Conservation (phyloP, 2,888 invertebrate species). For the Spilosoma lubricipeda region DNA sequence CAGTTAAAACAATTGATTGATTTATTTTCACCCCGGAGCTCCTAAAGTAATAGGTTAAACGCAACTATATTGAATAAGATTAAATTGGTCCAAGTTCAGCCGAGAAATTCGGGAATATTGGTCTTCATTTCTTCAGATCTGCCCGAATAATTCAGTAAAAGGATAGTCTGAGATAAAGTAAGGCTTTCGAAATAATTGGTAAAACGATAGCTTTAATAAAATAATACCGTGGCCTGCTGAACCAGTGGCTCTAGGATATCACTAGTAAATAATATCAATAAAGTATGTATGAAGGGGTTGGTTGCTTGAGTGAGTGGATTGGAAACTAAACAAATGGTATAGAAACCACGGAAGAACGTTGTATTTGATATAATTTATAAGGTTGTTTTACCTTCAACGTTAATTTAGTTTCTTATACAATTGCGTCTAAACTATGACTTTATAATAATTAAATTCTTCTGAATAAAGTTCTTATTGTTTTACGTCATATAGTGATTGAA, state of each 20-base stretch:
- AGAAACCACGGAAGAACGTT: not conserved
- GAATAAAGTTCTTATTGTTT: too few relatives aligned
- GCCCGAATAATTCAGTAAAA: slow-evolving; percentile 40
- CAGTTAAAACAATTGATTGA: slow-evolving; percentile 7
- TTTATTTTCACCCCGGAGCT: slow-evolving; percentile 1
- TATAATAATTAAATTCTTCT: not conserved
- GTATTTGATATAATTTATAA: not conserved
- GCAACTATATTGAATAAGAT: slow-evolving; percentile 26
- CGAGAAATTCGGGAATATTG: slow-evolving; percentile 43
- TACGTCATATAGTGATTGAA: too few relatives aligned
- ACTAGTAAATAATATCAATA: slow-evolving; percentile 14
- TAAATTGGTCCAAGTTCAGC: slow-evolving; percentile 18
- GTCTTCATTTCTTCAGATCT: slow-evolving; percentile 38
- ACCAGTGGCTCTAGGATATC: slow-evolving; percentile 8
- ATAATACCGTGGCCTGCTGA: slow-evolving; percentile 16
- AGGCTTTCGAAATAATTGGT: slow-evolving; percentile 49
- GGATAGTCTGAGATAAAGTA: slow-evolving; percentile 33
- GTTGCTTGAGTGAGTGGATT: not conserved
- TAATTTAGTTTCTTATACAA: not conserved
- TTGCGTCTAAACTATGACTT: not conserved
- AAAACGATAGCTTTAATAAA: slow-evolving; percentile 48
- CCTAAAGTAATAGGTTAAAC: slow-evolving; percentile 9
- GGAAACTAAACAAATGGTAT: not conserved
- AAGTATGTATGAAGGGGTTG: not conserved
- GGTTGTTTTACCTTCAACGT: not conserved